These are phyloP conservation scores for Caranx ignobilis DNA, from an alignment of 2,113 vertebrate genomes.

Conservation along the genomic window DNA sequence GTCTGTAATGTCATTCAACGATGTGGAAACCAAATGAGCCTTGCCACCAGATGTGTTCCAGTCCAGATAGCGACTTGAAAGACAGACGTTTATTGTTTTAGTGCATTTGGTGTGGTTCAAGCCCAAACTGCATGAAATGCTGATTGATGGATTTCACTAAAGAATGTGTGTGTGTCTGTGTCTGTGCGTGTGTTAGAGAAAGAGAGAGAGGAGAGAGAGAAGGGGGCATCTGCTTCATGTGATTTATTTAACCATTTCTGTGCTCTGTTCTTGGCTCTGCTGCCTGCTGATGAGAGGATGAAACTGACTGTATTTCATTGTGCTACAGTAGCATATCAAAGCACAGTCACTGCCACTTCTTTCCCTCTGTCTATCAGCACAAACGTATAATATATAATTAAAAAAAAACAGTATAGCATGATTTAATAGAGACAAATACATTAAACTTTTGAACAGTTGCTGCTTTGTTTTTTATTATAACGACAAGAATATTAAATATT, in stretches of 20 bases:
- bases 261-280: slow-evolving; percentile 35
- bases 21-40: slow-evolving; percentile 81
- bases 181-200: slow-evolving; percentile 6
- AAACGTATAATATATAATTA: slow-evolving; percentile 1
- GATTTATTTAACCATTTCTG: slow-evolving; percentile 78
- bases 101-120: slow-evolving; percentile 82
- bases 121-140: slow-evolving; percentile 82
- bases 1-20: slow-evolving; percentile 82
- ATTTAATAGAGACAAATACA: slow-evolving; percentile 22
- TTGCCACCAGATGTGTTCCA: slow-evolving; percentile 85
- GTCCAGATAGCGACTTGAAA: slow-evolving; percentile 84
- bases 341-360: slow-evolving; percentile 33
- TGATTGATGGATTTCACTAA: slow-evolving; percentile 84
- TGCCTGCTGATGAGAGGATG: slow-evolving; percentile 51
- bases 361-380: slow-evolving; percentile 44
- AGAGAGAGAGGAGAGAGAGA: slow-evolving; percentile 30
- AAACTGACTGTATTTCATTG: slow-evolving; percentile 44
- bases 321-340: slow-evolving; percentile 59
- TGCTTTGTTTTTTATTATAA: slow-evolving; percentile 21
- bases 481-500: slow-evolving; percentile 45
- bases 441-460: slow-evolving; percentile 21
- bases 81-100: slow-evolving; percentile 87
- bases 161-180: slow-evolving; percentile 68
- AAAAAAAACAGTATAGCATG: slow-evolving; percentile 17
- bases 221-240: slow-evolving; percentile 58